Percentiles rank a stretch among this genome's conserved stretches.
These are phyloP conservation scores for Conopomorpha cramerella DNA, from an alignment of 1,140 invertebrate species.

Conservation along the genomic window DNA sequence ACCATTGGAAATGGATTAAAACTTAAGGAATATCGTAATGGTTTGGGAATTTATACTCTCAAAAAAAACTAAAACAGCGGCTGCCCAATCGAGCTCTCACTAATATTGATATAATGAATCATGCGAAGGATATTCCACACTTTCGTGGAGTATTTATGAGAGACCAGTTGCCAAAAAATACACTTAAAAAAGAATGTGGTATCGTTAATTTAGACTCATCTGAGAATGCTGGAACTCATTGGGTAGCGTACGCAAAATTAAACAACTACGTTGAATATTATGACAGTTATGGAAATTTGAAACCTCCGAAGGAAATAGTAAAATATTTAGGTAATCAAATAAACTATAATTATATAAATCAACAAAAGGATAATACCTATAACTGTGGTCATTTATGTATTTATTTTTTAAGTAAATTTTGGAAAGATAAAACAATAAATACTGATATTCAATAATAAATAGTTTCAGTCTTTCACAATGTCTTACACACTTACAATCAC, in stretches of 20 bases:
- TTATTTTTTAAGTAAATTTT: no score
- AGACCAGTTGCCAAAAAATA: slow-evolving; percentile 16
- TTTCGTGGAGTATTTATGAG: slow-evolving; percentile 29
- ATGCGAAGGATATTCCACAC: slow-evolving; percentile 14
- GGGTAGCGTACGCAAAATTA: slow-evolving; percentile 27
- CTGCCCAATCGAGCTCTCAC: slow-evolving; percentile 11
- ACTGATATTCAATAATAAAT: no score
- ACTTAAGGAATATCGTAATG: slow-evolving; percentile 23
- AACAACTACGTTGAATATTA: slow-evolving; percentile 14
- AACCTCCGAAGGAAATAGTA: slow-evolving; percentile 22
- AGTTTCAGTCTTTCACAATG: slow-evolving; percentile 2
- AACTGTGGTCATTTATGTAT: slow-evolving; percentile 20
- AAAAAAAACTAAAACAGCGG: slow-evolving; percentile 13
- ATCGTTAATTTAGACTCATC: slow-evolving; percentile 25
- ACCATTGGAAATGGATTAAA: slow-evolving; percentile 24
- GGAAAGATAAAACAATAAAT: no score
- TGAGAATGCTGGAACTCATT: slow-evolving; percentile 24
- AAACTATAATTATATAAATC: slow-evolving; percentile 3
- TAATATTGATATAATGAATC: slow-evolving; percentile 16
- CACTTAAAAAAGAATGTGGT: slow-evolving; percentile 19
- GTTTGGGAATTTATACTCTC: slow-evolving; percentile 11
- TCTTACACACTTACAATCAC: slow-evolving; percentile 4
- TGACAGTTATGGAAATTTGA: slow-evolving; percentile 24
- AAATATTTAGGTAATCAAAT: slow-evolving; percentile 14
- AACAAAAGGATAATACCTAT: slow-evolving; percentile 7